Evolutionary conservation across 2,797 vertebrate species (phyloP), one percentile per base, ranked within the genome.

Genomic region (Nyctalus aviator): DNA sequence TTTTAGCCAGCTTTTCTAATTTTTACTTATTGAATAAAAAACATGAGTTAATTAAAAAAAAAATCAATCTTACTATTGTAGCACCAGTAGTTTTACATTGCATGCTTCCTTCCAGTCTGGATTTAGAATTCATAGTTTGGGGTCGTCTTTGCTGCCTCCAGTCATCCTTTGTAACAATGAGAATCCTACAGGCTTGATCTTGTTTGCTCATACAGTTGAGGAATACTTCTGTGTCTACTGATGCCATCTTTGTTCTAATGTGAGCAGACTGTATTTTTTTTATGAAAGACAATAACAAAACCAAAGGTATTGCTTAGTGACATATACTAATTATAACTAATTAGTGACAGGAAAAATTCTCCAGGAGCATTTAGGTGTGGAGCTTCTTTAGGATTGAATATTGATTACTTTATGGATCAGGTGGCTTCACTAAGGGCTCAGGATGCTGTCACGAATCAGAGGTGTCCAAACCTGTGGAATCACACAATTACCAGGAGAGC

Each of bases 1-100:
- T 86, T 92, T 76, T 46, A 94, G 55, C n/a, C 20, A 86, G 7
- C 0, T 46, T 73, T 90, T 50, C 30, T 32, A 17, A 44, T 76
- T 93, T 95, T 94, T 96, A 79, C 72, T 93, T 44, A 46, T 32
- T 90, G 41, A 3, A 53, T 69, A 50, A 20, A 77, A 85, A 92
- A 21, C 32, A 32, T 18, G 78, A 81, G 32, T 88, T 71, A 44
- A 64, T 90, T 66, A 15, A 81, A 76, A 30, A 13, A 94, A 83
- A 11, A 0, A 37, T 44, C 1, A 32, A 0, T 53, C 59, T 95
- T 86, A 30, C 5, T 59, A 15, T 44, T 64, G 30, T 72, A 57
- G 41, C 25, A 30, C 50, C 44, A 41, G 0, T 71, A 62, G 32
- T 91, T 94, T 55, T 68, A 23, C 0, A 12, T 82, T 48, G 11